Conservation (phyloP, 2,797 vertebrate genomes). For the Phoeniculus purpureus region DNA sequence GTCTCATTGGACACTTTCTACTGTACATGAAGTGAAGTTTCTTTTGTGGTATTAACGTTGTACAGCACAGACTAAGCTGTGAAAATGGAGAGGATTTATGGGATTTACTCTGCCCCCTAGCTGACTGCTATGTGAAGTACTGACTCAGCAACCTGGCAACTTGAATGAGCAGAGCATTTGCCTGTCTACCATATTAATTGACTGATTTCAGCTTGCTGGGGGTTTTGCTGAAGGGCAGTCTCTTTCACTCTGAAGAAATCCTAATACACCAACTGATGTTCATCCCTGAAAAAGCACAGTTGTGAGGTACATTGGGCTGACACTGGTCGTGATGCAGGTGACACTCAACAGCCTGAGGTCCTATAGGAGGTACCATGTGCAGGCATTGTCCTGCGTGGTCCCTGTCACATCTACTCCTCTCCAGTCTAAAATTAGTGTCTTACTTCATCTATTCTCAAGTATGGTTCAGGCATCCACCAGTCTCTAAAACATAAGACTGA, state of each 20-base stretch:
- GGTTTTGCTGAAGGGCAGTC: neutral
- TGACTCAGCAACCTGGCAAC: neutral
- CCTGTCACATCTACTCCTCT: neutral
- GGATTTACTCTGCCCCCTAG: neutral
- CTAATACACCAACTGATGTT: neutral
- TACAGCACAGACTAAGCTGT: neutral
- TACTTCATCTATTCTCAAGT: neutral
- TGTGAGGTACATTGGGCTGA: neutral
- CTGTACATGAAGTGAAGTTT: neutral
- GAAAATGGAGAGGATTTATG: neutral
- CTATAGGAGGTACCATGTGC: neutral
- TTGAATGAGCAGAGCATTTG: neutral
- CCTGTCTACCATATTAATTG: neutral
- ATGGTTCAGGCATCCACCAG: neutral
- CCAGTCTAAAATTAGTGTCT: neutral
- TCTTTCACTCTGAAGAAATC: neutral
- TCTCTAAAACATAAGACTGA: neutral
- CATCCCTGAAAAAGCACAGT: neutral
- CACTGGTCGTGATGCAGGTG: neutral
- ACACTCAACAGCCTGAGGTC: neutral
- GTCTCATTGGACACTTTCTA: neutral
- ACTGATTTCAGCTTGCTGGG: neutral
- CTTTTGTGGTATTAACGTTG: neutral
- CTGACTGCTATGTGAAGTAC: neutral
- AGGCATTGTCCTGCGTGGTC: neutral